A percentile compares a stretch with the other conserved stretches of the same genome.
These are phyloP conservation scores for Coreoperca whiteheadi DNA, from an alignment of 2,113 vertebrate genomes.

Conservation along the genomic window DNA sequence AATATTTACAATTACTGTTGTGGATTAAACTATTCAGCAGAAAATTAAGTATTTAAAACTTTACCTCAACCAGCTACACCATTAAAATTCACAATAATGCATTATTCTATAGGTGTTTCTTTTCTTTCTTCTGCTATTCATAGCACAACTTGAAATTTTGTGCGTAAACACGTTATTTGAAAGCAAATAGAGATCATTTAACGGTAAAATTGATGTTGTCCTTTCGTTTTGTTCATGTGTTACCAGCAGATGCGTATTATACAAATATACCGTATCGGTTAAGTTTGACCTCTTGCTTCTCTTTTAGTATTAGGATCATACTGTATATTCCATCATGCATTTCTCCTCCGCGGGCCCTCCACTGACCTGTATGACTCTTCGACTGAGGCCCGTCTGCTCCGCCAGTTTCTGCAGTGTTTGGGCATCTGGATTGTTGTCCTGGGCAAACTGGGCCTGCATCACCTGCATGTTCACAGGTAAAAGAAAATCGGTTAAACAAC, in stretches of 20 bases:
- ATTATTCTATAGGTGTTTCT: not conserved
- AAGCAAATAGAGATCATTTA: not conserved
- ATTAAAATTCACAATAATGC: slow-evolving; percentile 1
- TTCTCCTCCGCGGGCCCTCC: not conserved
- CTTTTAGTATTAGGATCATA: not conserved
- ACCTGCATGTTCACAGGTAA: slow-evolving; percentile 85
- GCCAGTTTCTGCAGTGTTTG: slow-evolving; percentile 98
- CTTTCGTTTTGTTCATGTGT: not conserved
- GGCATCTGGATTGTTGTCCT: slow-evolving; percentile 99
- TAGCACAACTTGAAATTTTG: not conserved
- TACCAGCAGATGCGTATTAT: too few relatives aligned
- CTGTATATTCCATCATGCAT: slow-evolving; percentile 1
- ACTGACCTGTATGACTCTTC: slow-evolving; percentile 97
- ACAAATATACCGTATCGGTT: too few relatives aligned
- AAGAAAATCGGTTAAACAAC: not conserved
- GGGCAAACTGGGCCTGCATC: slow-evolving; percentile 99
- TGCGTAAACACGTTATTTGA: not conserved
- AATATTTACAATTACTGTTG: not conserved
- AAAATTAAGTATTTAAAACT: not conserved
- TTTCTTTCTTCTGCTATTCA: too few relatives aligned
- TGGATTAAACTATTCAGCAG: not conserved
- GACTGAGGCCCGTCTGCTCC: slow-evolving; percentile 97
- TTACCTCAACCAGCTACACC: not conserved
- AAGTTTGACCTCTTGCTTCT: not conserved
- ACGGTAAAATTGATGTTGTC: not conserved